A percentile compares a stretch with the other conserved stretches of the same genome.
These are phyloP conservation scores for Wiebesia pumilae DNA, from an alignment of 1,140 invertebrate species.

Conservation along the genomic window DNA sequence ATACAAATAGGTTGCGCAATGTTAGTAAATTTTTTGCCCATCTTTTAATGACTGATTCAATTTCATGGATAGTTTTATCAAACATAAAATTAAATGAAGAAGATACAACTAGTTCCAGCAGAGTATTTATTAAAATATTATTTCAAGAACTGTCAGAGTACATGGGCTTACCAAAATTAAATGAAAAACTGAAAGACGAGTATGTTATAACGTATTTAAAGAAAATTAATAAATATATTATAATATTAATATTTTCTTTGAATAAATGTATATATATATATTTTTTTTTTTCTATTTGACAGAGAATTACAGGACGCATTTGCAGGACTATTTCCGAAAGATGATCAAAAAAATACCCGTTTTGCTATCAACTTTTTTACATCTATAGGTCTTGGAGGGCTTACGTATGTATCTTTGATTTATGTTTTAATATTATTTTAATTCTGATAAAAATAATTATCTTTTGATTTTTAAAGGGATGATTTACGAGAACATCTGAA, in stretches of 20 bases:
- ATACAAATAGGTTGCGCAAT: constrained; percentile 98
- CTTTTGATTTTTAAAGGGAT: constrained; percentile 77
- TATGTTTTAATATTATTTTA: constrained; percentile 37
- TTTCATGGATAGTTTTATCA: constrained; percentile 92
- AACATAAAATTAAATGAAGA: constrained; percentile 96
- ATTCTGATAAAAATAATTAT: constrained; percentile 28
- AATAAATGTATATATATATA: constrained; percentile 57
- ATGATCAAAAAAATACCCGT: constrained; percentile 96
- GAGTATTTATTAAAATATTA: constrained; percentile 98
- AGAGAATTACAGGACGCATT: constrained; percentile 91
- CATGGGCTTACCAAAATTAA: constrained; percentile 94
- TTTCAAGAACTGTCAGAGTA: constrained; percentile 98
- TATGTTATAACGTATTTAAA: constrained; percentile 72
- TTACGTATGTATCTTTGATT: constrained; percentile 81
- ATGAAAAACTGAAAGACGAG: constrained; percentile 91
- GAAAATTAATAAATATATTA: neutral
- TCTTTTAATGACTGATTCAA: constrained; percentile 96
- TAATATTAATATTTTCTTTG: constrained; percentile 55
- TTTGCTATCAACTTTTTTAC: constrained; percentile 99
- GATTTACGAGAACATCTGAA: constrained; percentile 94
- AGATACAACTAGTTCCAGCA: constrained; percentile 96
- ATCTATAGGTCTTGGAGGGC: constrained; percentile 96
- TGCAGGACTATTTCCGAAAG: constrained; percentile 94
- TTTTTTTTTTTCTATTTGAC: constrained; percentile 66
- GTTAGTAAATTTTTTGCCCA: constrained; percentile 99